These are phyloP conservation scores for Pristionchus maxplancki DNA, from an alignment of 2,888 invertebrate genomes.

Conservation along the genomic window DNA sequence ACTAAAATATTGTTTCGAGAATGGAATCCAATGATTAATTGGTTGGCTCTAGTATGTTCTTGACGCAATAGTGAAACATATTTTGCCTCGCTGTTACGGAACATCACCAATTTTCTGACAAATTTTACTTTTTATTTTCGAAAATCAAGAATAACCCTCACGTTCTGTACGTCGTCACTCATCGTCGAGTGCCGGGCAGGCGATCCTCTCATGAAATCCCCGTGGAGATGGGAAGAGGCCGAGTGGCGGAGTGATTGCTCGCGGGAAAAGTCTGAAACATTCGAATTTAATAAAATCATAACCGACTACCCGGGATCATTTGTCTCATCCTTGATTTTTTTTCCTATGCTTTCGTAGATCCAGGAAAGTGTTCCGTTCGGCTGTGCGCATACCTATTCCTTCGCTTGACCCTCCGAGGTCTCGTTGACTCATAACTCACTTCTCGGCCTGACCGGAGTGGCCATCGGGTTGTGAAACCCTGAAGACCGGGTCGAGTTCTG, in stretches of 20 bases:
- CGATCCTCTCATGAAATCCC: constrained; percentile 40
- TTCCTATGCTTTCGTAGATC: too few relatives aligned
- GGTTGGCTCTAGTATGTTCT: too few relatives aligned
- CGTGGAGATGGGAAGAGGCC: constrained; percentile 16
- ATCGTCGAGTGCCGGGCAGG: constrained; percentile 34
- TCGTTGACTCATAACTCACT: constrained; percentile 50
- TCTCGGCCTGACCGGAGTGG: constrained; percentile 17
- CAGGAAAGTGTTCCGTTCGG: too few relatives aligned
- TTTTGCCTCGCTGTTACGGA: too few relatives aligned
- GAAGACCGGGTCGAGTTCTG: constrained; percentile 60
- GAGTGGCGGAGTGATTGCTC: constrained; percentile 49
- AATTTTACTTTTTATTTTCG: too few relatives aligned
- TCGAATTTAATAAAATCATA: too few relatives aligned
- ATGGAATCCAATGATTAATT: too few relatives aligned
- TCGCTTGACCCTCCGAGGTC: too few relatives aligned
- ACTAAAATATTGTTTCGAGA: neutral
- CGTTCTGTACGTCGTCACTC: constrained; percentile 26
- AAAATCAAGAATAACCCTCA: too few relatives aligned
- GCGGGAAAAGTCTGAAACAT: constrained; percentile 50
- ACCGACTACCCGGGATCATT: neutral
- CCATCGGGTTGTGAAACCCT: constrained; percentile 25
- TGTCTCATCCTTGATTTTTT: too few relatives aligned
- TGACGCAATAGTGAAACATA: neutral
- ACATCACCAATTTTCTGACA: too few relatives aligned
- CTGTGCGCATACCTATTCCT: too few relatives aligned